Evolutionary conservation across 1,140 invertebrate genomes (phyloP).

Genomic region (Pteromalus puparum): DNA sequence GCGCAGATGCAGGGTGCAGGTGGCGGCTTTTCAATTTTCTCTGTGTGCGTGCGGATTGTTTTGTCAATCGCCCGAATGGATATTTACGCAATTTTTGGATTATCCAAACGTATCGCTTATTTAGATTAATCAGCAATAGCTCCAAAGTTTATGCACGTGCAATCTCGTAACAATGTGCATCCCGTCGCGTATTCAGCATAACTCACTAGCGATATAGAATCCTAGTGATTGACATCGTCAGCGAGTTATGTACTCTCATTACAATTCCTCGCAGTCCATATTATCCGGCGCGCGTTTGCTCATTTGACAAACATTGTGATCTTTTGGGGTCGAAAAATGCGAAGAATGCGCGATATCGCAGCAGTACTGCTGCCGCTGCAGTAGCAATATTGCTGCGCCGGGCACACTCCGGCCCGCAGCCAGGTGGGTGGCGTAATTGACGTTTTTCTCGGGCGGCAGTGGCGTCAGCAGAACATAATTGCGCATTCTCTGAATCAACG

Average conservation of each 20-base stretch:
- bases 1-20: constrained; percentile 23
- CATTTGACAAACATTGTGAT: constrained; percentile 43
- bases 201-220: constrained; percentile 13
- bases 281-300: neutral
- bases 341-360: constrained; percentile 32
- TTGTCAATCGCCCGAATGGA: no score
- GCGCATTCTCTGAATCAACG: constrained; percentile 48
- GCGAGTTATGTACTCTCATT: constrained; percentile 11
- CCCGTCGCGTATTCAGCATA: constrained; percentile 13
- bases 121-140: no score
- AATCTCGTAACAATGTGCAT: no score
- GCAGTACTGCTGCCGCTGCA: neutral
- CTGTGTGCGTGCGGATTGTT: neutral
- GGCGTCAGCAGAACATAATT: constrained; percentile 31
- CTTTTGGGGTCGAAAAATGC: constrained; percentile 29
- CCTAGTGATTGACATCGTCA: neutral
- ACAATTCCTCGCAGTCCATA: neutral
- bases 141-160: no score
- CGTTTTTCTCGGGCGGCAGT: constrained; percentile 9
- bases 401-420: neutral
- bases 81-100: no score
- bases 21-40: neutral
- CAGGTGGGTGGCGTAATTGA: constrained; percentile 28
- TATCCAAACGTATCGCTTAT: no score
- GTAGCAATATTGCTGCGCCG: neutral